These are phyloP conservation scores for Myodes glareolus DNA, from an alignment of 2,113 vertebrate genomes.

Conservation along the genomic window DNA sequence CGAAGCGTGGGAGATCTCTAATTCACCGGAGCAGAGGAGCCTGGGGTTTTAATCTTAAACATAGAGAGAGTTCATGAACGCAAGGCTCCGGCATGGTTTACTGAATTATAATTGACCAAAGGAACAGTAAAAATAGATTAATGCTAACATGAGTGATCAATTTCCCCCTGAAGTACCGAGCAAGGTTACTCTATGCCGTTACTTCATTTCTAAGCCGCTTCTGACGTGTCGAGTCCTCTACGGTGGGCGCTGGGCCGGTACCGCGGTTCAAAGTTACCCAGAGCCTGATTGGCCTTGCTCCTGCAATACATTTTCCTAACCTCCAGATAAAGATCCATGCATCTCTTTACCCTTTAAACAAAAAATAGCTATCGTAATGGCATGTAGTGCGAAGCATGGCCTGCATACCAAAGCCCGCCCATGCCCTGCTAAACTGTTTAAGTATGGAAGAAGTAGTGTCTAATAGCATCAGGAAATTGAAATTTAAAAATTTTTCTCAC, in stretches of 20 bases:
- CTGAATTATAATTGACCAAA: conserved; percentile 75
- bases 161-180: conserved; percentile 72
- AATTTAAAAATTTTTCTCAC: conserved; percentile 93
- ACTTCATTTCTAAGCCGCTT: conserved; percentile 68
- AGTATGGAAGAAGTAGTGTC: conserved; percentile 91
- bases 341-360: conserved; percentile 90
- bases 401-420: conserved; percentile 90
- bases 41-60: conserved; percentile 73
- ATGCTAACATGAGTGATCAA: conserved; percentile 36
- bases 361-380: conserved; percentile 89
- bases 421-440: conserved; percentile 88
- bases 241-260: conserved; percentile 79
- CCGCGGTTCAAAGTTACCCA: conserved; percentile 88
- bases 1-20: conserved; percentile 63
- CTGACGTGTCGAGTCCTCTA: background rate
- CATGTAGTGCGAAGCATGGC: conserved; percentile 85
- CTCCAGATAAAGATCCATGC: conserved; percentile 91
- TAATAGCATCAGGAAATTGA: conserved; percentile 95
- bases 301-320: conserved; percentile 90
- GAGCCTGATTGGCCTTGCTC: conserved; percentile 89
- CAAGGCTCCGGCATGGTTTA: conserved; percentile 63
- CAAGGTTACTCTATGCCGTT: conserved; percentile 55
- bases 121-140: conserved; percentile 76
- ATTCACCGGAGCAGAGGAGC: conserved; percentile 66
- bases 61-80: conserved; percentile 69